phyloP scores from a whole-genome alignment of 2,888 invertebrate genomes.

The Drosophila helvetica region DNA sequence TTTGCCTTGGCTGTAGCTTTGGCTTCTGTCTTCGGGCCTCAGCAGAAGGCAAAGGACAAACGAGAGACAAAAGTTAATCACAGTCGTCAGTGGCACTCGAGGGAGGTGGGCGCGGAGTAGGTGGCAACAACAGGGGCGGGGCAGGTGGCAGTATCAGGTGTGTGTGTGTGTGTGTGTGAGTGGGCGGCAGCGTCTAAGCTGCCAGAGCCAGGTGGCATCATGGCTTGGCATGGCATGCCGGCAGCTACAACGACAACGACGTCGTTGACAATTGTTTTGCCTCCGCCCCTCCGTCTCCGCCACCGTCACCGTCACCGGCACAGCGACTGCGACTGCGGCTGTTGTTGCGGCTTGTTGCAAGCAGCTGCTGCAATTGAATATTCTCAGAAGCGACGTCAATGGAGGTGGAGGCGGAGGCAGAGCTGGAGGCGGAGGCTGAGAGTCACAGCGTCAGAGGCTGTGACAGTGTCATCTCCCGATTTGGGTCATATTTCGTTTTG shows the following conservation, averaged over 20 bases:
- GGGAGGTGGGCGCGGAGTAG: conserved; percentile 12
- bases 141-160: not conserved
- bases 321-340: conserved; percentile 9
- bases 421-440: conserved; percentile 20
- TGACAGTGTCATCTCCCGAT: conserved; percentile 27
- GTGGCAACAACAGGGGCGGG: not conserved
- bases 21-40: conserved; percentile 20
- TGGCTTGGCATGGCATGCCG: conserved; percentile 15
- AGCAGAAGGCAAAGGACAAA: conserved; percentile 10
- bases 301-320: not conserved
- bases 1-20: conserved; percentile 52
- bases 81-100: conserved; percentile 62
- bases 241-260: conserved; percentile 6
- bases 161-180: not conserved
- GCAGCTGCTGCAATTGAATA: conserved; percentile 46
- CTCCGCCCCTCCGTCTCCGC: conserved; percentile 3
- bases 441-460: conserved; percentile 12
- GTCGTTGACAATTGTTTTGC: conserved; percentile 42
- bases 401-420: conserved; percentile 16
- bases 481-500: conserved; percentile 57
- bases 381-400: not conserved
- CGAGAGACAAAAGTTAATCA: conserved; percentile 63
- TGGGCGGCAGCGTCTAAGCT: conserved; percentile 6
- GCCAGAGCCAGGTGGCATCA: conserved; percentile 29
- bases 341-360: conserved; percentile 11